Conservation (phyloP, 1,140 invertebrate genomes). For the Drosophila pectinifera region DNA sequence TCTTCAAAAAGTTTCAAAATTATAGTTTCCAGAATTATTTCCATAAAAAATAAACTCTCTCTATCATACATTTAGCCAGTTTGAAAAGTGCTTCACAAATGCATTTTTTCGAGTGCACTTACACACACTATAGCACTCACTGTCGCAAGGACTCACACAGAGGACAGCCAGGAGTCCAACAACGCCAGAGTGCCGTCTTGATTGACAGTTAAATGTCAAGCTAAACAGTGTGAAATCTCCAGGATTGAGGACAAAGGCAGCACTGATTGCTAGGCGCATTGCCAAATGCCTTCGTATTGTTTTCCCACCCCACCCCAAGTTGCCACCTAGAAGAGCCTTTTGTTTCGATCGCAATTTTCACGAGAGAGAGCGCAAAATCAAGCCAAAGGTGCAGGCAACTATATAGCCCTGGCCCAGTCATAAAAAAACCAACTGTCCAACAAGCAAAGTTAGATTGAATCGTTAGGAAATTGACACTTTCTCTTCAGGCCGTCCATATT, state of each 20-base stretch:
- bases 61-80: not conserved
- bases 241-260: conserved; percentile 60
- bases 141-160: conserved; percentile 38
- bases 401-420: conserved; percentile 17
- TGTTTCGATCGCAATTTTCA: conserved; percentile 62
- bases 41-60: not conserved
- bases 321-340: conserved; percentile 39
- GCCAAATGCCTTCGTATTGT: conserved; percentile 76
- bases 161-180: conserved; percentile 43
- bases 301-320: conserved; percentile 42
- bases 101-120: conserved; percentile 15
- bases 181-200: conserved; percentile 60
- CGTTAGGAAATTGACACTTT: conserved; percentile 80
- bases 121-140: not conserved
- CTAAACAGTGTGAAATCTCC: conserved; percentile 79
- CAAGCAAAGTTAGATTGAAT: conserved; percentile 70
- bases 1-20: not conserved
- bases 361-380: conserved; percentile 29
- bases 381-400: conserved; percentile 37
- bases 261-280: conserved; percentile 76
- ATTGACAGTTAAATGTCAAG: conserved; percentile 82
- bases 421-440: conserved; percentile 61
- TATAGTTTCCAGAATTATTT: not conserved
- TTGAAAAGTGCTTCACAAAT: not conserved
- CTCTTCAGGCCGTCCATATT: conserved; percentile 12